phyloP scores from a whole-genome alignment of 2,888 invertebrate genomes.

The Metalampra italica region DNA sequence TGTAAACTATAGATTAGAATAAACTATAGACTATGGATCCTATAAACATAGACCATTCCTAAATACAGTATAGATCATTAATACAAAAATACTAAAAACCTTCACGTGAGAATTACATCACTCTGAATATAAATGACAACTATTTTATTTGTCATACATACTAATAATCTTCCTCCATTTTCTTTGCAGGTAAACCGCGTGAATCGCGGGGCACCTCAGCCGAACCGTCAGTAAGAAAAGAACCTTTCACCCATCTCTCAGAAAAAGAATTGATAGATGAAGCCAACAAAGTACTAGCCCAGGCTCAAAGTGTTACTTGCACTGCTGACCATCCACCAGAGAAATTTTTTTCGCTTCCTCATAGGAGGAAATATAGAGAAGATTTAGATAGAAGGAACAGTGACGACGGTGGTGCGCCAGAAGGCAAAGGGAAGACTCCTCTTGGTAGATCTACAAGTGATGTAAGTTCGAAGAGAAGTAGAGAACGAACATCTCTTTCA shows the following conservation, averaged over 20 bases:
- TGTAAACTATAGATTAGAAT: no score
- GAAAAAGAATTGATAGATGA: conserved; percentile 86
- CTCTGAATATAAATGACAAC: no score
- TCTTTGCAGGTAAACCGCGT: conserved; percentile 68
- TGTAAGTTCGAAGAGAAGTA: conserved; percentile 65
- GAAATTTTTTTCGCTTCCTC: conserved; percentile 84
- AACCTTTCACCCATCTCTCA: conserved; percentile 83
- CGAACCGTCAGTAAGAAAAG: conserved; percentile 57
- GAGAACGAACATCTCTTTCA: conserved; percentile 81
- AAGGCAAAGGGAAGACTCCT: conserved; percentile 42
- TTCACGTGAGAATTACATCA: no score
- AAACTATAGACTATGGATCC: no score
- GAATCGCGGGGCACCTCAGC: conserved; percentile 56
- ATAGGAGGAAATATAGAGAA: conserved; percentile 76
- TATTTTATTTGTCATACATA: no score
- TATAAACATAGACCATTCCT: no score
- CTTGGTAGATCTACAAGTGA: conserved; percentile 79
- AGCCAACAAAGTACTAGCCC: conserved; percentile 85
- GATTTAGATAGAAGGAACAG: conserved; percentile 69
- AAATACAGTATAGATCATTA: no score
- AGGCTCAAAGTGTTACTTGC: conserved; percentile 85
- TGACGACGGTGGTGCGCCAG: conserved; percentile 69
- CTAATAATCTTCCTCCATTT: not conserved
- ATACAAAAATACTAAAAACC: no score
- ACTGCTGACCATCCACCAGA: conserved; percentile 79